Percentiles rank a stretch among this genome's conserved stretches.
Evolutionary conservation across 2,888 invertebrate species (phyloP).

Genomic region (Acleris holmiana): DNA sequence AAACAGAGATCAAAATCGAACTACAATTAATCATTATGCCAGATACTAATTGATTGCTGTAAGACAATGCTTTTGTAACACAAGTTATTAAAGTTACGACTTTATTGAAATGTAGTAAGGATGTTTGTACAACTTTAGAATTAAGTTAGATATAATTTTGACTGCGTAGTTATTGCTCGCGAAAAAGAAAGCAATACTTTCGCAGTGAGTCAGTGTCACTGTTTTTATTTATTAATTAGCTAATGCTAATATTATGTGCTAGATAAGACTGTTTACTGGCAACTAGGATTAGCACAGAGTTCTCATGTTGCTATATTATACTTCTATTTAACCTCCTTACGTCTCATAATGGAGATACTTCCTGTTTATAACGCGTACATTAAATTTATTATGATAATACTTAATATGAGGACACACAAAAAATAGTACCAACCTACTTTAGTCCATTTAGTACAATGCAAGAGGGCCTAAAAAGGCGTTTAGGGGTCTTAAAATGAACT

Average conservation of each 20-base stretch:
- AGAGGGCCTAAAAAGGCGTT: no score
- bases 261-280: not conserved
- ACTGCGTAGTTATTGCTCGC: not conserved
- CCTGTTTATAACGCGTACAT: no score
- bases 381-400: no score
- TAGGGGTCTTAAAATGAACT: no score
- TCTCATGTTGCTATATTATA: no score
- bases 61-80: not conserved
- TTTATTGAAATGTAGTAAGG: not conserved
- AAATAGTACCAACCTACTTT: no score
- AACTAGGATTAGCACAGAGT: no score
- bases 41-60: not conserved
- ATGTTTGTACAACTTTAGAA: not conserved
- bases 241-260: constrained; percentile 1
- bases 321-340: no score
- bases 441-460: no score
- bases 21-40: not conserved
- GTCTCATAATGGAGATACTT: no score
- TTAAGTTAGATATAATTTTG: not conserved
- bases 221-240: constrained; percentile 5
- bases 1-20: not conserved
- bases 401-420: no score
- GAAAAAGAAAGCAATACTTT: not conserved
- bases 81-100: not conserved
- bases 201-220: not conserved